Percentiles rank a stretch among this genome's conserved stretches.
These are phyloP conservation scores for Gallirallus australis DNA, from an alignment of 2,797 vertebrate species.

Conservation along the genomic window DNA sequence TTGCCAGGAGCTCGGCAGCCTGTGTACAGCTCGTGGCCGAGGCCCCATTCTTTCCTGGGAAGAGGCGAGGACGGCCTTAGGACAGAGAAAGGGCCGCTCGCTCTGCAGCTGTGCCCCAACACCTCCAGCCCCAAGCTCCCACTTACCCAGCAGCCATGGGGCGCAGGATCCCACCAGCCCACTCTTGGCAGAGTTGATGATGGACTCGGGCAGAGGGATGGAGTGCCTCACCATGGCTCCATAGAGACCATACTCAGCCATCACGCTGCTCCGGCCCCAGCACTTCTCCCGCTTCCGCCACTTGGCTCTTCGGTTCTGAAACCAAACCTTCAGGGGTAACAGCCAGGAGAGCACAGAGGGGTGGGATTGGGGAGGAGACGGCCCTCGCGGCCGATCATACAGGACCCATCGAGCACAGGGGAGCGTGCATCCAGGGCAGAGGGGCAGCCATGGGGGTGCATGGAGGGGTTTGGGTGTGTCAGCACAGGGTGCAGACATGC, in stretches of 20 bases:
- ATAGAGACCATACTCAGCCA: conserved; percentile 90
- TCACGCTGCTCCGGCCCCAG: conserved; percentile 90
- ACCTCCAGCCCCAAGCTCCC: neutral
- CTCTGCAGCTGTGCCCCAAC: accelerated
- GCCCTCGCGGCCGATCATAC: accelerated
- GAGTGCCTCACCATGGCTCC: conserved; percentile 91
- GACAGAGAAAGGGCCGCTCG: accelerated
- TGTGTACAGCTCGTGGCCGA: accelerated
- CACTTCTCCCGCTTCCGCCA: conserved; percentile 91
- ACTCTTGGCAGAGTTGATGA: conserved; percentile 84
- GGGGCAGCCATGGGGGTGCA: accelerated
- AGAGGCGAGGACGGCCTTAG: accelerated
- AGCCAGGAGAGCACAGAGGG: conserved; percentile 48
- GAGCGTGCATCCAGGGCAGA: neutral
- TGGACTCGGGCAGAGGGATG: conserved; percentile 87
- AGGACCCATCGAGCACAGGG: accelerated
- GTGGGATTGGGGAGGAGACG: conserved; percentile 19
- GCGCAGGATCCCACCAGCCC: conserved; percentile 86
- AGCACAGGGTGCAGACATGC: neutral
- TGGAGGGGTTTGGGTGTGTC: neutral
- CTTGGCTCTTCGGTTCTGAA: conserved; percentile 90
- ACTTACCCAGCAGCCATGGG: conserved; percentile 91
- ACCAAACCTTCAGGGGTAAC: conserved; percentile 85
- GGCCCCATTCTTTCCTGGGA: neutral
- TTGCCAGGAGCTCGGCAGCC: neutral